Evolutionary conservation across 1,140 invertebrate species (phyloP), one percentile per base, ranked within the genome.

Genomic region (Drosophila tristis): DNA sequence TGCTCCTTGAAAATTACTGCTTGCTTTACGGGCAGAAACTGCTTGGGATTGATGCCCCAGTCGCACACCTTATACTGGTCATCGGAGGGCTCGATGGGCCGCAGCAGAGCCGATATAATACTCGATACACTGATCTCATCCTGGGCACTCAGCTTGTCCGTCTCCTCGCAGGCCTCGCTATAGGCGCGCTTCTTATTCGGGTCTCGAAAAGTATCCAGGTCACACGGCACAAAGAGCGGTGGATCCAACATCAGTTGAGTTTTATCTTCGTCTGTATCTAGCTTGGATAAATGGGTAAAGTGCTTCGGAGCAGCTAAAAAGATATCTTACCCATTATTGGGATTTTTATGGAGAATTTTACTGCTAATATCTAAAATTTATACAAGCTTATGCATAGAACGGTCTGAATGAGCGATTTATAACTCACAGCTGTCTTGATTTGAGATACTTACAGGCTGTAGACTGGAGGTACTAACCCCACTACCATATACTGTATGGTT

Each of bases 61-160:
- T 90, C 51, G 25, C 85, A 86, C 6, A 44, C 23, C 7, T 60
- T 58, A 20, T 58, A 84, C 43, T 78, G 55, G 1, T 74, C 74
- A 4, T 86, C 75, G 5, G 81, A 74, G 0, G 78, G 67, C 29
- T 91, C 85, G 9, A 91, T 78, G 2, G 70, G 71, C 16, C 57
- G 26, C 16, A 91, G 39, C 2, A 91, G 15, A 11, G 72, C 74
- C 2, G 90, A 91, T 7, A 91, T 82, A 20, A 91, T 91, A 35
- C 90, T 91, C 5, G 90, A 91, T 9, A 91, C 54, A 62, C 90
- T 91, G 47, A 91, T 91, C 65, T 90, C 90, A 53, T 91, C 90
- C 56, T 91, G 68, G n/a, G 90, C 71, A n/a, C 64, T 62, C 8
- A 91, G 25, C 45, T 78, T 43, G 0, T 82, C 79, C 20, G 48